Base-by-base conservation (phyloP, 2,797 vertebrate genomes). In the Chelmon rostratus region DNA sequence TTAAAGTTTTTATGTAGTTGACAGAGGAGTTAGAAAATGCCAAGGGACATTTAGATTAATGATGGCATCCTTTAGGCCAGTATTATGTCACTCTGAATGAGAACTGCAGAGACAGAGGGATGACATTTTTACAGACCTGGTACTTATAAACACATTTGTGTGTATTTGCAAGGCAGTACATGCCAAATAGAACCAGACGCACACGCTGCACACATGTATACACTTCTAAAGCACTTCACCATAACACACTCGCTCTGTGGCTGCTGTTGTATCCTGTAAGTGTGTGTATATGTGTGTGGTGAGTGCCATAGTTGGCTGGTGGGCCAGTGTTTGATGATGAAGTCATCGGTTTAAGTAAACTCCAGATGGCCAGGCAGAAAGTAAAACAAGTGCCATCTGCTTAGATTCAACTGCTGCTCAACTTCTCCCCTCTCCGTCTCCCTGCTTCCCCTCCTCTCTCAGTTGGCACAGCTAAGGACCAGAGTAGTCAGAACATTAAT, bases 331-430 rank as follows among this genome's bases (percentile, higher is more conserved):
- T 95, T 95, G 93, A 95, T 94, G 94, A 95, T 95, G 95, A 96
- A 95, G 95, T 95, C 95, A 95, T 95, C 92, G 92, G 94, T 96
- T 95, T 95, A 94, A 94, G 95, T 94, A 93, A 94, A 94, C 91
- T 95, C 93, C 94, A 96, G 94, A 95, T 95, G 95, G 94, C 89
- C 90, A 71, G 84, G 90, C 92, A 91, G 91, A 95, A 95, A 96
- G 90, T 94, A 94, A 95, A 95, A 94, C 93, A 95, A 94, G 94
- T 96, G 94, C 93, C 96, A 95, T 96, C 95, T 96, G 95, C 94
- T 95, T 95, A 95, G 91, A 95, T 96, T 95, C 94, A 95, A 92
- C 88, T 72, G 81, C 89, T 91, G 89, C 91, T 95, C 92, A 93
- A 89, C 89, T 87, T 86, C 89, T 88, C 86, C 72, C 82, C 67